Conservation (phyloP, 2,888 invertebrate genomes). For the Perithous albicinctus region DNA sequence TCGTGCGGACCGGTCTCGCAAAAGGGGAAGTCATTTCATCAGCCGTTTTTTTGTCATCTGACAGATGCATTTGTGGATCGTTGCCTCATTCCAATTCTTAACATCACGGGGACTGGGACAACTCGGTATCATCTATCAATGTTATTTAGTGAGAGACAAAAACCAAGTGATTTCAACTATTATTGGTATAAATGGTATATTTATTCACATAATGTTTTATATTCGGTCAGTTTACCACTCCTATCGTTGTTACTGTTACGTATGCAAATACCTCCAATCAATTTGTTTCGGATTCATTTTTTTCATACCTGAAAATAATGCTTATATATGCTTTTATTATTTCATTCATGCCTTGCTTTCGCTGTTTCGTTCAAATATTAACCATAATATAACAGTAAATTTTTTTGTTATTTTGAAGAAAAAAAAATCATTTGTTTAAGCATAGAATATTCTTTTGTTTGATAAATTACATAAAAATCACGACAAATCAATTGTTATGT, state of each 20-base stretch:
- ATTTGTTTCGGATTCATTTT: no score
- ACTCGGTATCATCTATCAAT: conserved; percentile 2
- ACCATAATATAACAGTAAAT: no score
- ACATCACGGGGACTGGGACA: conserved; percentile 4
- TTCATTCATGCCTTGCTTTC: no score
- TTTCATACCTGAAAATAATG: no score
- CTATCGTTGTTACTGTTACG: neutral
- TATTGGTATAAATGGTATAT: neutral
- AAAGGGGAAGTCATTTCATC: conserved; percentile 31
- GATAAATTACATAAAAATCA: no score
- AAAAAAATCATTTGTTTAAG: no score
- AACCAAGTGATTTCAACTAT: neutral
- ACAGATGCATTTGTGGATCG: conserved; percentile 33
- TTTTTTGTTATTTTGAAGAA: no score
- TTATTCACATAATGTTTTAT: neutral
- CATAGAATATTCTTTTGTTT: no score
- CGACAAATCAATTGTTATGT: conserved; percentile 19
- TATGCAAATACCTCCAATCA: no score
- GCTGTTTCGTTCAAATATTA: no score
- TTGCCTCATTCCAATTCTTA: neutral
- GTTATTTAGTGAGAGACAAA: neutral
- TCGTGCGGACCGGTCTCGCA: neutral
- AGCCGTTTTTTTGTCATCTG: conserved; percentile 20
- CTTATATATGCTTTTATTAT: no score
- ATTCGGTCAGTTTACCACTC: neutral